Evolutionary conservation across 2,888 invertebrate genomes (phyloP), one percentile per base, ranked within the genome.

Genomic region (Scaptomyza parva): DNA sequence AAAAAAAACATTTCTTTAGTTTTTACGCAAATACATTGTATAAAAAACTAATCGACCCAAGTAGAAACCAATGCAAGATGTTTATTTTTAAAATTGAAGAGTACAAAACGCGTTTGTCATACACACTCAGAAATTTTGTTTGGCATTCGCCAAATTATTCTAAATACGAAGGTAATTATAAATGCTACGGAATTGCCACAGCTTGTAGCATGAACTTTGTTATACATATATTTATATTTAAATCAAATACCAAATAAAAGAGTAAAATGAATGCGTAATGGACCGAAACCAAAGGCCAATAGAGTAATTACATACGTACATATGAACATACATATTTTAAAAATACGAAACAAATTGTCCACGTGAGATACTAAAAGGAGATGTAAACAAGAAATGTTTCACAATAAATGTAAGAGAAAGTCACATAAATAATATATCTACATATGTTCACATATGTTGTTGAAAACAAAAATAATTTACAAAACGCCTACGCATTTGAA

Each of bases 51-150:
- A n/a, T 24, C 40, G 43, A 55, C 39, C 66, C 59, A 63, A 54
- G 57, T 45, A 45, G 44, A 55, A 52, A 54, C 70, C 63, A 66
- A 28, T 45, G 59, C 52, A 68, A 58, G 28, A 44, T 54, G 70
- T 83, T 86, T 89, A 86, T 88, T 83, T 88, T 60, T 83, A 78
- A 60, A 61, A 45, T 8, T 35, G 1, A 8, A 35, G 12, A 35
- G 30, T 40, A 51, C n/a, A 59, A 54, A 62, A 47, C 30, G 24
- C 44, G 33, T 53, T 65, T 64, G 52, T 70, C 71, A 59, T 57
- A 45, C 51, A 66, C 60, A 65, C 37, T 57, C 50, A 43, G 28
- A 71, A 28, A 71, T 69, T 20, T 11, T 83, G 69, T 66, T 64
- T 76, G 78, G 70, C 78, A 80, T 73, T 70, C 58, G 65, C 58